Conservation (phyloP, 1,140 invertebrate species). For the Musca domestica region DNA sequence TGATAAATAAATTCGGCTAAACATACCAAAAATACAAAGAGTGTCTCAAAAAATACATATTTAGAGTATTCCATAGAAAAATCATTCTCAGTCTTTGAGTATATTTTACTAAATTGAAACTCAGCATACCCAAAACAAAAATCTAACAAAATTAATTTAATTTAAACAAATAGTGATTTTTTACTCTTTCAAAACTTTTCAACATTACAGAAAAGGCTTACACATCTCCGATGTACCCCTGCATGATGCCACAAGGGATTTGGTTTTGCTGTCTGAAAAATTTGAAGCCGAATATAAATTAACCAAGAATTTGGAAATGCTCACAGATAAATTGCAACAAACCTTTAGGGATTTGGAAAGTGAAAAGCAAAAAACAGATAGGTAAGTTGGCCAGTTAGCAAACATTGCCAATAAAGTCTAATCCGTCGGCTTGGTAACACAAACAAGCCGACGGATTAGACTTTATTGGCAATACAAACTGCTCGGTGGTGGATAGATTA, state of each 20-base stretch:
- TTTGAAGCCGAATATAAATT: constrained; percentile 97
- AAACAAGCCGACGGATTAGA: background rate
- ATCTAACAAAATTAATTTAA: background rate
- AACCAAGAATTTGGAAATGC: constrained; percentile 91
- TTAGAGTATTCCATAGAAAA: too few species aligned
- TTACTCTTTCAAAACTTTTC: constrained; percentile 5
- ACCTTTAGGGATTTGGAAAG: constrained; percentile 91
- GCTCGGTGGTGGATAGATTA: background rate
- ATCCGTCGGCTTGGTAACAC: background rate
- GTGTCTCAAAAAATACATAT: too few species aligned
- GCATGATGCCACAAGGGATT: constrained; percentile 93
- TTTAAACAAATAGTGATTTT: too few species aligned
- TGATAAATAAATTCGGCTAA: too few species aligned
- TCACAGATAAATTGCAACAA: constrained; percentile 94
- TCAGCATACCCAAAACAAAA: too few species aligned
- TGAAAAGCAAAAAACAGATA: constrained; percentile 96
- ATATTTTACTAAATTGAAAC: too few species aligned
- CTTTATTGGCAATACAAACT: background rate
- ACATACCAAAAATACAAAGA: too few species aligned
- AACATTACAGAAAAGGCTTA: constrained; percentile 71
- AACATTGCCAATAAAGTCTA: background rate
- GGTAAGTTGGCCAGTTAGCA: constrained; percentile 58
- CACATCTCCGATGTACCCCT: constrained; percentile 94
- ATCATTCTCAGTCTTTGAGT: too few species aligned
- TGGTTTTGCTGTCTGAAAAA: constrained; percentile 95